These are phyloP conservation scores for Danio jaintianensis DNA, from an alignment of 2,797 vertebrate genomes.

Conservation along the genomic window DNA sequence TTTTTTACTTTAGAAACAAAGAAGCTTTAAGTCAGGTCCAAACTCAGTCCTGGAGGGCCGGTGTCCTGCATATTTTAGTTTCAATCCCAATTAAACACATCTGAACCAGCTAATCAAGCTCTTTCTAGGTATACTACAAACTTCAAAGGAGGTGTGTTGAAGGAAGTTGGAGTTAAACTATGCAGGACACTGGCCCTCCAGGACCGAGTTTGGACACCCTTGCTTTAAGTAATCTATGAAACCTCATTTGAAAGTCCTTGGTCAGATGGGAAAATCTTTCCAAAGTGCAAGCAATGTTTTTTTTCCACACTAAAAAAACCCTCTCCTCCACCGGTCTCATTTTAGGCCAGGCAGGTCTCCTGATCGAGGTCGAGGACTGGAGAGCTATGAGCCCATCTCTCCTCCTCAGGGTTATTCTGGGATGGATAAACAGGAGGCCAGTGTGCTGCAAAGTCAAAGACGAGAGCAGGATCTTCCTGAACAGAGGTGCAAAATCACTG, in stretches of 20 bases:
- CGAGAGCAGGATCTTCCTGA: constrained; percentile 85
- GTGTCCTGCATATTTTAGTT: no score
- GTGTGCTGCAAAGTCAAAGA: constrained; percentile 85
- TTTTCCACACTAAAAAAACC: neutral
- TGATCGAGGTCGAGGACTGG: constrained; percentile 88
- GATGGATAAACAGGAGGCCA: constrained; percentile 89
- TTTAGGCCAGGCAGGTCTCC: constrained; percentile 94
- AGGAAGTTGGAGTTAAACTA: no score
- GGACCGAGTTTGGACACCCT: no score
- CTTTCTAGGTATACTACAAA: no score
- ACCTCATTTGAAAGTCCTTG: neutral
- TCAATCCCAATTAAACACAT: no score
- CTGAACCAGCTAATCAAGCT: no score
- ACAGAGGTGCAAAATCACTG: constrained; percentile 83
- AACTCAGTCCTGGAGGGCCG: no score
- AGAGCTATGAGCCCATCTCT: constrained; percentile 96
- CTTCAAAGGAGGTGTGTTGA: no score
- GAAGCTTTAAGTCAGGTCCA: no score
- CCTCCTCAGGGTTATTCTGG: constrained; percentile 90
- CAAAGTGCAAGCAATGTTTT: neutral
- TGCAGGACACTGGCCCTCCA: no score
- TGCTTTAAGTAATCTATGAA: neutral
- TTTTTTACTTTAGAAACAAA: no score
- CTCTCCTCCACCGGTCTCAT: constrained; percentile 12
- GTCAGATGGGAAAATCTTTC: neutral